Evolutionary conservation across 1,140 invertebrate genomes (phyloP).

Genomic region (Tetramorium alpestre): DNA sequence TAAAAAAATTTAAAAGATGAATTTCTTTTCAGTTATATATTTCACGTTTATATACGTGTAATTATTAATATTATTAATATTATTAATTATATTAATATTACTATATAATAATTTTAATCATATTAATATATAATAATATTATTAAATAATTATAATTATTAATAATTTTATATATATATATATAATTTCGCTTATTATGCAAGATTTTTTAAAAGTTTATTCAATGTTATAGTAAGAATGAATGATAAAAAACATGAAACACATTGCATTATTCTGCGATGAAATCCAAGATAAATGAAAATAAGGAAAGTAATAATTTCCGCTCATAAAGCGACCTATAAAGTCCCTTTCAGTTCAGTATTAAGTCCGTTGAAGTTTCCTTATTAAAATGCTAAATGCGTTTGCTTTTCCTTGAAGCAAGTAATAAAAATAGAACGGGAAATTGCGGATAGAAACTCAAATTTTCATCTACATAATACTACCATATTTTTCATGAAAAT

Average conservation of each 20-base stretch:
- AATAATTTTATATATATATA: neutral
- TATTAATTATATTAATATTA: no score
- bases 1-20: neutral
- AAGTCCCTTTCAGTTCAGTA: neutral
- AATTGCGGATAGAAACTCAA: neutral
- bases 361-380: conserved; percentile 22
- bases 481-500: neutral
- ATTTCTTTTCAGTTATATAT: neutral
- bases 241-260: neutral
- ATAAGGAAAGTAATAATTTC: conserved; percentile 14
- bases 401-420: neutral
- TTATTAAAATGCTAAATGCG: conserved; percentile 24
- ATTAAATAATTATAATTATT: no score
- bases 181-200: neutral
- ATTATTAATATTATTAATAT: no score
- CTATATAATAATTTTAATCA: no score
- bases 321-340: neutral
- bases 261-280: neutral
- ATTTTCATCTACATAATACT: neutral
- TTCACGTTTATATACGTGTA: neutral
- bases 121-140: no score
- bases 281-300: conserved; percentile 5
- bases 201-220: conserved; percentile 9
- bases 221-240: neutral
- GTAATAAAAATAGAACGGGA: neutral